A percentile compares a stretch with the other conserved stretches of the same genome.
phyloP scores from a whole-genome alignment of 2,888 invertebrate genomes.

The Perithous albicinctus region DNA sequence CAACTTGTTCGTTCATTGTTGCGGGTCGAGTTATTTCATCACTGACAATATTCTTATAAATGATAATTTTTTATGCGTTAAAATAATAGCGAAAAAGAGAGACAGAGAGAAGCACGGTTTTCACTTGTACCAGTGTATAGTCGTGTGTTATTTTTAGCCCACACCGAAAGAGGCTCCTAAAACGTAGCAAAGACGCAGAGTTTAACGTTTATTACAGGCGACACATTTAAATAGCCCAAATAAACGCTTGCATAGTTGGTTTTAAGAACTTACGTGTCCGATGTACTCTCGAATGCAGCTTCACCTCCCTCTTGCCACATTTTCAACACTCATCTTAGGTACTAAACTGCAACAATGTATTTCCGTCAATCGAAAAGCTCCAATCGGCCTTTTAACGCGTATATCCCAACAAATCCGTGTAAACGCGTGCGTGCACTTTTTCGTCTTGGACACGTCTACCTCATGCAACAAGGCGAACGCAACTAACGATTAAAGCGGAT shows the following conservation, averaged over 20 bases:
- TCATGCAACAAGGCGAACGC: slow-evolving; percentile 68
- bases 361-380: slow-evolving; percentile 47
- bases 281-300: slow-evolving; percentile 78
- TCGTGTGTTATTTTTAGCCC: slow-evolving; percentile 31
- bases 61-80: background rate
- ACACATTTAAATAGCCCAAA: slow-evolving; percentile 7
- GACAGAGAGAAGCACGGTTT: background rate
- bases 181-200: background rate
- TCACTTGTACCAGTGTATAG: background rate
- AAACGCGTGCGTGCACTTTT: slow-evolving; percentile 20
- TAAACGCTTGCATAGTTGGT: background rate
- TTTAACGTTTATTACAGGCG: slow-evolving; percentile 32
- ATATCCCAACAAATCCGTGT: background rate
- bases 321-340: slow-evolving; percentile 75
- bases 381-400: slow-evolving; percentile 24
- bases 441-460: slow-evolving; percentile 48
- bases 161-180: background rate
- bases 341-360: slow-evolving; percentile 47
- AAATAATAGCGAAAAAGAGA: background rate
- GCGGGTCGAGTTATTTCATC: slow-evolving; percentile 15
- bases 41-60: slow-evolving; percentile 12
- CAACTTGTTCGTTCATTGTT: slow-evolving; percentile 15
- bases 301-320: slow-evolving; percentile 83
- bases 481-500: slow-evolving; percentile 70
- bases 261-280: slow-evolving; percentile 77